Base-by-base conservation (phyloP, 2,113 vertebrate species). In the Alectura lathami region DNA sequence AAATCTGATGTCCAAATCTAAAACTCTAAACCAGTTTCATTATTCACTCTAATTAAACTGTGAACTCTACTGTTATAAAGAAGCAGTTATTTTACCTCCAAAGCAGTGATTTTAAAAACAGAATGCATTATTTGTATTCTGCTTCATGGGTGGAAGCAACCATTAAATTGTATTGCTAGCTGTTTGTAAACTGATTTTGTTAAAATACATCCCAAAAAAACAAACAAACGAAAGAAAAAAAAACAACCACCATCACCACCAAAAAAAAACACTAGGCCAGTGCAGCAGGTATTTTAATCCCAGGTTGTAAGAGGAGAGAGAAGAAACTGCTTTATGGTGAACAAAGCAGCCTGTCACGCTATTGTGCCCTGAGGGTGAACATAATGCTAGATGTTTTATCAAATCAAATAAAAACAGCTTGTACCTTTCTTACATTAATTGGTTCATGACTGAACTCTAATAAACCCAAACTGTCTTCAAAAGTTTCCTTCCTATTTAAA, bases 381-480 rank as follows among this genome's bases (percentile, higher is more conserved):
- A 83, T 48, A 94, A 92, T 32, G n/a, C 69, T 68, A 47, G 72
- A 75, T 74, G 60, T 24, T 93, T 92, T 90, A 93, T 67, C 82
- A 88, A 95, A 90, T 36, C 8, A 76, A 88, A 94, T 73, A 80
- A 81, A 81, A 92, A 26, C 79, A 90, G 92, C 56, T 93, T 74
- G 67, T 78, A 94, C 56, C 69, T 91, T 94, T 82, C 89, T 66
- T 72, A 86, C 34, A 8, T 97, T 96, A 96, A 90, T 90, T 93
- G 67, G 54, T 47, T 95, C 77, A 36, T 64, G 80, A 96, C 3
- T 91, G 86, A 93, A 78, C 79, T 89, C 91, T 83, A 94, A 91
- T 90, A 94, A 94, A 92, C 57, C 48, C 50, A 47, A 77, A 68
- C 26, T 42, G 27, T n/a, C 82, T 85, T 93, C 45, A 72, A 73